Conservation (phyloP, 2,113 vertebrate genomes). For the Lycaon pictus region DNA sequence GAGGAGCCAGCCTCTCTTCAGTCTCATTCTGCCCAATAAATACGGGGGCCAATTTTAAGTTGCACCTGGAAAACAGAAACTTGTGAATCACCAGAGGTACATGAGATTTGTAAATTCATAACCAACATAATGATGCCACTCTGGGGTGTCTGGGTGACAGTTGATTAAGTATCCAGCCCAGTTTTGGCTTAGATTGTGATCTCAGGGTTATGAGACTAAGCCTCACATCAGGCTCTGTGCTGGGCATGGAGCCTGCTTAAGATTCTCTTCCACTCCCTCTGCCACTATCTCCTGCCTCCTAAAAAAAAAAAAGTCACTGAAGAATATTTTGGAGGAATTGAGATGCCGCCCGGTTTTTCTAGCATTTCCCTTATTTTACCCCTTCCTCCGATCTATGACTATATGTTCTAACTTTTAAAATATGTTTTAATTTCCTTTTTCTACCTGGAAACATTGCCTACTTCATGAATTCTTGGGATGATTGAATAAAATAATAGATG, state of each 20-base stretch:
- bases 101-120: not conserved
- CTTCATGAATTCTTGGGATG: not conserved
- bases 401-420: not conserved
- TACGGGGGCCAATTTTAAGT: not conserved
- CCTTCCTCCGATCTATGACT: conserved; percentile 2
- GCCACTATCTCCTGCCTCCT: not conserved
- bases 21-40: not conserved
- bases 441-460: not conserved
- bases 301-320: not conserved
- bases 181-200: not conserved
- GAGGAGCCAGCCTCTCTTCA: not conserved
- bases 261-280: not conserved
- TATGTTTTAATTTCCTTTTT: not conserved
- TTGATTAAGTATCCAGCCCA: not conserved
- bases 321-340: not conserved
- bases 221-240: not conserved
- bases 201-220: not conserved
- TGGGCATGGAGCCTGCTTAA: not conserved
- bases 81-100: not conserved
- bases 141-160: not conserved
- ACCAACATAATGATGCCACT: not conserved
- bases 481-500: not conserved
- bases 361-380: not conserved
- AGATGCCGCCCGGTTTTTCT: not conserved
- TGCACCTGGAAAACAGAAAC: not conserved